These are phyloP conservation scores for Xenopus petersii DNA, from an alignment of 2,797 vertebrate genomes.

Conservation along the genomic window DNA sequence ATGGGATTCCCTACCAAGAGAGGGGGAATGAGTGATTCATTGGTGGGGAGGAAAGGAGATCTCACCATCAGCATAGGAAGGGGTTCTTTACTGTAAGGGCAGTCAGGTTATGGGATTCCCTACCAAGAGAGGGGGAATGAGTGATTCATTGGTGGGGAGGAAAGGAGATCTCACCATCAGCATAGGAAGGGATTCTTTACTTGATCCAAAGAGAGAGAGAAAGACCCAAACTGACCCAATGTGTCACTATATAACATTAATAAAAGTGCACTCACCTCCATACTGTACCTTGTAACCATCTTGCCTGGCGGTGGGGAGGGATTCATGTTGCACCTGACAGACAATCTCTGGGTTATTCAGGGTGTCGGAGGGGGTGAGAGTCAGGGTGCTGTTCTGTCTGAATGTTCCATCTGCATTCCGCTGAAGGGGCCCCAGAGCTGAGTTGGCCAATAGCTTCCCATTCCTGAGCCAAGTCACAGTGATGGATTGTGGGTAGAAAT, in stretches of 20 bases:
- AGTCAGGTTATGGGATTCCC: no score
- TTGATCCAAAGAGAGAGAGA: no score
- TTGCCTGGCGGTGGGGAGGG: not conserved
- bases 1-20: no score
- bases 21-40: no score
- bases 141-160: no score
- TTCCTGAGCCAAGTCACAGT: constrained; percentile 9
- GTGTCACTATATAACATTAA: no score
- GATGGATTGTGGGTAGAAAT: not conserved
- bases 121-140: no score
- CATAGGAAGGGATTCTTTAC: no score
- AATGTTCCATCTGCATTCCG: constrained; percentile 4
- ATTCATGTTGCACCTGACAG: constrained; percentile 9
- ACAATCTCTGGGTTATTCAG: not conserved
- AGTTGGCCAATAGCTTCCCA: not conserved
- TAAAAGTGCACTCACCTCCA: constrained; percentile 3
- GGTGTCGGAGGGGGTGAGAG: not conserved
- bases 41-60: no score
- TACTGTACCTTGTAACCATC: not conserved
- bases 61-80: no score
- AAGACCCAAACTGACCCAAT: not conserved
- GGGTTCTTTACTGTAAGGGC: no score
- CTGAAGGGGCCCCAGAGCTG: not conserved
- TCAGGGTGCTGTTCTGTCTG: constrained; percentile 14
- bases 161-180: no score